A percentile compares a stretch with the other conserved stretches of the same genome.
Conservation (phyloP, 2,888 invertebrate genomes). For the Cryptocheilus praepositus region DNA sequence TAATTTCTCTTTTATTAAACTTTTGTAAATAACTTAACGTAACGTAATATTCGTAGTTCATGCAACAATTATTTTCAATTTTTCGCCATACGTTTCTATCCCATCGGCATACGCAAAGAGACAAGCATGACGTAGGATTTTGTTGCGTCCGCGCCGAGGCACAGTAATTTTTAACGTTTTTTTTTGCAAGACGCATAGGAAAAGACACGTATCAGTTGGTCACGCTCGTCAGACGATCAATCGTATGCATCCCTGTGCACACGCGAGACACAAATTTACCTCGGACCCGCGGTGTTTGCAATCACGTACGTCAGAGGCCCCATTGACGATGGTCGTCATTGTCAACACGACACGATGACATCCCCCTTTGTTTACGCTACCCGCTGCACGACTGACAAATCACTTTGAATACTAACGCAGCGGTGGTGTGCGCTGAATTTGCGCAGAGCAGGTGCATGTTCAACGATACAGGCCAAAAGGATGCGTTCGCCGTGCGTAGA, state of each 20-base stretch:
- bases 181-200: no score
- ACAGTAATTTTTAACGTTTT: no score
- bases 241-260: conserved; percentile 24
- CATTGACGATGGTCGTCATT: conserved; percentile 47
- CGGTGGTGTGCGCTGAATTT: conserved; percentile 23
- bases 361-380: conserved; percentile 40
- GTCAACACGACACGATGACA: conserved; percentile 47
- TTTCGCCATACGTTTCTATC: no score
- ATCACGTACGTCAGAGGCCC: conserved; percentile 41
- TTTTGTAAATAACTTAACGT: no score
- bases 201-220: no score
- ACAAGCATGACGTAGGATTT: no score
- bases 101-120: no score
- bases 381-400: conserved; percentile 47
- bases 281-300: conserved; percentile 36
- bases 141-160: no score
- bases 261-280: conserved; percentile 37
- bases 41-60: no score
- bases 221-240: conserved; percentile 9
- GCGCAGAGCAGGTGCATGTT: conserved; percentile 17
- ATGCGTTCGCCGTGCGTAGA: not conserved
- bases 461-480: conserved; percentile 1
- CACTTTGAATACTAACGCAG: conserved; percentile 41
- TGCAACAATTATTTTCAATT: no score
- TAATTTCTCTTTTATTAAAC: no score